These are phyloP conservation scores for Melinopterus prodromus DNA, from an alignment of 2,888 invertebrate species.

Conservation along the genomic window DNA sequence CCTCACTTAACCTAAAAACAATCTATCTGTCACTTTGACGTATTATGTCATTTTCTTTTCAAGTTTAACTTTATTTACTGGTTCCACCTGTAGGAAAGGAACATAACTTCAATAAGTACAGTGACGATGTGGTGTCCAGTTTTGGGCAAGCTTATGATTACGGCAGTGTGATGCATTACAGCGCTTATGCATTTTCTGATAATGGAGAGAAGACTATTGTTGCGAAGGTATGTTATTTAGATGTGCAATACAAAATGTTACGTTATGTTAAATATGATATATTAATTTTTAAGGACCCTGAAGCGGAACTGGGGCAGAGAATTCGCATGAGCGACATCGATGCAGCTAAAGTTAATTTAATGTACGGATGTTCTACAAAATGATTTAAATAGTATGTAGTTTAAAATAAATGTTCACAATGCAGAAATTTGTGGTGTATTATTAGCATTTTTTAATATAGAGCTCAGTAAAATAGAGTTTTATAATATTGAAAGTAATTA, in stretches of 20 bases:
- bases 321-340: conserved; percentile 67
- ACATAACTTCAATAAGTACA: conserved; percentile 74
- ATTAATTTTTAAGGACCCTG: conserved; percentile 48
- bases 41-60: background rate
- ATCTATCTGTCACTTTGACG: too few species aligned
- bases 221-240: conserved; percentile 59
- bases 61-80: background rate
- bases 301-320: conserved; percentile 67
- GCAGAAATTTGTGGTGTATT: conserved; percentile 47
- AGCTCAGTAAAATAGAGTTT: too few species aligned
- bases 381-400: background rate
- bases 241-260: background rate
- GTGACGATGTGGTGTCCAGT: conserved; percentile 69
- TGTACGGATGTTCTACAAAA: conserved; percentile 59
- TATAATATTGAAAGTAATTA: too few species aligned
- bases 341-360: conserved; percentile 65
- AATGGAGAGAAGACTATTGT: conserved; percentile 73
- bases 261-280: background rate
- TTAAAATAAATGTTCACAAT: conserved; percentile 34
- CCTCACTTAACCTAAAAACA: too few species aligned
- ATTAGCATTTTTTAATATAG: too few species aligned
- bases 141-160: conserved; percentile 76
- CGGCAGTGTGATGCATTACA: conserved; percentile 78
- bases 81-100: conserved; percentile 60
- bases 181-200: conserved; percentile 71